Percentiles rank a stretch among this genome's conserved stretches.
Evolutionary conservation across 2,113 vertebrate species (phyloP).

Genomic region (Chionis minor): DNA sequence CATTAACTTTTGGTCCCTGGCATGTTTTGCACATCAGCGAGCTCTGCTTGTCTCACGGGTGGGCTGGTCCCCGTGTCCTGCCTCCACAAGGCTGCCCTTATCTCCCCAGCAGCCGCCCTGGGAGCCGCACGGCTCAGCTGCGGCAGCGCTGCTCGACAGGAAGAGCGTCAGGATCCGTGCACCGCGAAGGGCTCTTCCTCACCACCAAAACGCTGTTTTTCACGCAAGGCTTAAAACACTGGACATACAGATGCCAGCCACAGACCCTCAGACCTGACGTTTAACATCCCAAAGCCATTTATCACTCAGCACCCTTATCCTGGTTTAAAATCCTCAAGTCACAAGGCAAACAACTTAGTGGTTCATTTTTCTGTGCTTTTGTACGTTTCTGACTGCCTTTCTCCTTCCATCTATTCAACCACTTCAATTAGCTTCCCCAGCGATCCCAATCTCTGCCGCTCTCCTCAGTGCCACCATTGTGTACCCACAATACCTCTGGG

Average conservation of each 20-base stretch:
- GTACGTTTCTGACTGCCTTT: conserved; percentile 31
- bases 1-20: accelerated
- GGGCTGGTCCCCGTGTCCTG: not conserved
- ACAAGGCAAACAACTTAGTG: conserved; percentile 60
- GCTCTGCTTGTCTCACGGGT: accelerated
- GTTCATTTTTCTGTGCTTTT: conserved; percentile 59
- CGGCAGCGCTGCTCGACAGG: not conserved
- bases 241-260: not conserved
- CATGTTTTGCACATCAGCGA: not conserved
- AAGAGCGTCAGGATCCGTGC: not conserved
- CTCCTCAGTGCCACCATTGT: conserved; percentile 66
- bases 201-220: not conserved
- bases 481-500: conserved; percentile 52
- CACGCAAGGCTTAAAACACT: not conserved
- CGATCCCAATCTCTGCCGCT: not conserved
- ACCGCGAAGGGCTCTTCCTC: not conserved
- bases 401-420: conserved; percentile 57
- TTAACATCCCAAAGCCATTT: conserved; percentile 53
- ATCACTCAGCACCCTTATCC: conserved; percentile 50
- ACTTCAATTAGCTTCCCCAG: conserved; percentile 59
- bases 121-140: not conserved
- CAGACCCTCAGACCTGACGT: conserved; percentile 1
- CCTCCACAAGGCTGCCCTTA: not conserved
- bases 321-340: conserved; percentile 39
- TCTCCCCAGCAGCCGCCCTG: not conserved